Evolutionary conservation across 2,888 invertebrate species (phyloP), one percentile per base, ranked within the genome.

Genomic region (Leucophora obtusa): DNA sequence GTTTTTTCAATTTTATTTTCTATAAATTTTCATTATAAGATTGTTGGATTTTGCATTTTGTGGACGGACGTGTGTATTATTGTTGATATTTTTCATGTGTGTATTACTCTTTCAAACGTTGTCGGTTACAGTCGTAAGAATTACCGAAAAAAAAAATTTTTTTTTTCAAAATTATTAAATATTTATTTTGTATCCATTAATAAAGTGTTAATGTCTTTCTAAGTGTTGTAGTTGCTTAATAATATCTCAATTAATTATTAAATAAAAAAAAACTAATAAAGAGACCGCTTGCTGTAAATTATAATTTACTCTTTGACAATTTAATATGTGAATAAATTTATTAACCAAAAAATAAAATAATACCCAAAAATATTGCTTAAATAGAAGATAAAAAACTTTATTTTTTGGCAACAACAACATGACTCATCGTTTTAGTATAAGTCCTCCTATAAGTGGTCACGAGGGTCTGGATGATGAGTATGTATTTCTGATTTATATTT

Each of bases 21-120:
- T 63, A 76, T 63, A 76, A 58, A 70, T 63, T 70, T 70, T 63
- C 63, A 69, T 62, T 47, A 62, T 62, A 69, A 69, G 62, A 68
- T 74, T 74, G 54, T 75, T 50, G 60, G 21, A 75, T 71, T 62
- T 74, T 65, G 50, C 68, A 43, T 51, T 71, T 24, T 17, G n/a
- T 58, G 65, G 65, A 77, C 71, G 43, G 71, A 77, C 77, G 54
- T 71, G 47, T 47, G 47, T 47, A 65, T 66, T 77, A 77, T 77
- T 77, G 77, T 71, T 65, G 59, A 77, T 71, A 71, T 77, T 71
- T 65, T 77, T 77, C 70, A 66, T 71, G 8, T 15, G 38, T 73
- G 76, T 77, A 81, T 81, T 81, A 81, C 73, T 81, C 77, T 81
- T 81, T 73, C 56, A 77, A 81, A 77, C 80, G 73, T 77, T 81